Percentiles rank a stretch among this genome's conserved stretches.
Evolutionary conservation across 2,888 invertebrate species (phyloP).

Genomic region (Mimas tiliae): DNA sequence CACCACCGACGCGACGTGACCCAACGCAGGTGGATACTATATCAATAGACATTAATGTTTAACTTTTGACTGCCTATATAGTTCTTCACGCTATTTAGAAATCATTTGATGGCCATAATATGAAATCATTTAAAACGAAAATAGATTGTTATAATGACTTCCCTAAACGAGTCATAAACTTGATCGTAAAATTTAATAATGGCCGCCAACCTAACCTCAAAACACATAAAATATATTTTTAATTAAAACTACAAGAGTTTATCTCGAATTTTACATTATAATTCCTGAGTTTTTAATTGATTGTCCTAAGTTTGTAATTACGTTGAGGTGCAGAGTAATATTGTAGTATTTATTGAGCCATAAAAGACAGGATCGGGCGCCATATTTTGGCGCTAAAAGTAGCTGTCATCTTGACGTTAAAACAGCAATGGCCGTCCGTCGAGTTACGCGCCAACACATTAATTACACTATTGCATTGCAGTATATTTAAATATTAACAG

Average conservation of each 20-base stretch:
- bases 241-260: slow-evolving; percentile 19
- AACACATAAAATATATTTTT: slow-evolving; percentile 19
- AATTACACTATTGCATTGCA: slow-evolving; percentile 18
- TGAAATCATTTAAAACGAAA: slow-evolving; percentile 22
- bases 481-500: slow-evolving; percentile 13
- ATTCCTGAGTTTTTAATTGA: slow-evolving; percentile 13
- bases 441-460: slow-evolving; percentile 15
- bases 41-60: slow-evolving; percentile 11
- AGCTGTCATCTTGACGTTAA: slow-evolving; percentile 1
- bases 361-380: slow-evolving; percentile 5
- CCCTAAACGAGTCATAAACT: slow-evolving; percentile 20
- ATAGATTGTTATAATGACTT: slow-evolving; percentile 21
- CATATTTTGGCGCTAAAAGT: slow-evolving; percentile 21
- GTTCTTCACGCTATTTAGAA: slow-evolving; percentile 12
- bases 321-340: background rate
- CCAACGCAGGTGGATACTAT: slow-evolving; percentile 5
- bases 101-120: slow-evolving; percentile 12
- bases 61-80: slow-evolving; percentile 6
- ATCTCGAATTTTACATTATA: slow-evolving; percentile 8
- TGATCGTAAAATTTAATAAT: slow-evolving; percentile 24
- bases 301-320: slow-evolving; percentile 19
- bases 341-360: slow-evolving; percentile 8
- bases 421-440: slow-evolving; percentile 19
- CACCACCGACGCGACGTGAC: no score
- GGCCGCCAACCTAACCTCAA: slow-evolving; percentile 20